Conservation (phyloP, 2,113 vertebrate species). For the mouse (Mus musculus) region DNA sequence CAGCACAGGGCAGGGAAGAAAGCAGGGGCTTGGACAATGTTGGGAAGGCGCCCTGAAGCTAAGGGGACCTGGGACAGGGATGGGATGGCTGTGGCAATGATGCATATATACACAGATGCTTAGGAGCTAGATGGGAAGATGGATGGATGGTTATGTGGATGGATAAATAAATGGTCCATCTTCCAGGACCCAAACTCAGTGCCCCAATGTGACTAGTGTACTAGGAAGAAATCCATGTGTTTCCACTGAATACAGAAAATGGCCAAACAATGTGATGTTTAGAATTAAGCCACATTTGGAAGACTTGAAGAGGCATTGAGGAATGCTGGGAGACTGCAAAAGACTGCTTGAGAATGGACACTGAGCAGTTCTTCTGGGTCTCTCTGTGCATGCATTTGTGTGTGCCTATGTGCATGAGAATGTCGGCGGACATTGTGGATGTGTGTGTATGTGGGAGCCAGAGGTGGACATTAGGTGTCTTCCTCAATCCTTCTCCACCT, state of each 20-base stretch:
- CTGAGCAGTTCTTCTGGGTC: background rate
- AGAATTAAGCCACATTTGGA: background rate
- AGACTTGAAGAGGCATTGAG: background rate
- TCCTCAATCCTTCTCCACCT: background rate
- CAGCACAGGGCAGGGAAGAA: slow-evolving; percentile 52
- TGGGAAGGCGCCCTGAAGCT: slow-evolving; percentile 2
- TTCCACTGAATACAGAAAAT: slow-evolving; percentile 19
- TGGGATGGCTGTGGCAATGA: rapidly evolving
- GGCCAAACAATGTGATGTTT: background rate
- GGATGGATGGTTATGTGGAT: background rate
- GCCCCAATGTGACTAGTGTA: background rate
- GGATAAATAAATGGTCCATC: background rate
- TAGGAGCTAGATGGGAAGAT: background rate
- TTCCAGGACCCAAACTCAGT: background rate
- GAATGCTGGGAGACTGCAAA: background rate
- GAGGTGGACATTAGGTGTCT: background rate
- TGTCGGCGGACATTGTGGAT: background rate
- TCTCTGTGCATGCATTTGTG: background rate
- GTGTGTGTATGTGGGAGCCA: background rate
- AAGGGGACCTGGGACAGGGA: background rate
- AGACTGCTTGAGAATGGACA: slow-evolving; percentile 21
- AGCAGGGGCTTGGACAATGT: slow-evolving; percentile 53
- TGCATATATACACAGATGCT: background rate
- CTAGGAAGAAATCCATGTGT: background rate
- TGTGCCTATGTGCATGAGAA: too few species aligned